Evolutionary conservation across 2,113 vertebrate species (phyloP).

Genomic region (Silurus asotus): DNA sequence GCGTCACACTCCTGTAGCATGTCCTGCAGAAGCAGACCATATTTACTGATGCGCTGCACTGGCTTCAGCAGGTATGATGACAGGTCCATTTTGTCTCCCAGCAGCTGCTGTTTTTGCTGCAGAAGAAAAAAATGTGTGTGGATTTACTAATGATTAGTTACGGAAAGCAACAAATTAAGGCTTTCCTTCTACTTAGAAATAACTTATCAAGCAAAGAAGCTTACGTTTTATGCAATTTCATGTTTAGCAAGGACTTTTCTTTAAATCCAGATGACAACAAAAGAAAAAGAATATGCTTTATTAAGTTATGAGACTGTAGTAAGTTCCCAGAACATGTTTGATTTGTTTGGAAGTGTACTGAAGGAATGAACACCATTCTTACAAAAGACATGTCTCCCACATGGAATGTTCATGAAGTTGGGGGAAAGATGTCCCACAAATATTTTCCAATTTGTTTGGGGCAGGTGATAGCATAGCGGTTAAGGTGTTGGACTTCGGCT

Average conservation of each 20-base stretch:
- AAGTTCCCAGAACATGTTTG: neutral
- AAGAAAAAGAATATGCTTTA: neutral
- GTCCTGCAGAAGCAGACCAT: conserved; percentile 76
- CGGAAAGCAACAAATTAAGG: neutral
- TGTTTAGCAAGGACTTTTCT: neutral
- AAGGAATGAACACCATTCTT: neutral
- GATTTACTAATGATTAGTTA: neutral
- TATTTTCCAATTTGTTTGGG: too few relatives aligned
- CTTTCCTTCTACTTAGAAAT: neutral
- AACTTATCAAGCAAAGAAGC: neutral
- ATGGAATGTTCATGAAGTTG: neutral
- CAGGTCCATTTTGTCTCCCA: conserved; percentile 75
- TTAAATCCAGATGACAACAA: neutral
- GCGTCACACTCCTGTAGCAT: conserved; percentile 67
- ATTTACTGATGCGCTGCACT: conserved; percentile 79
- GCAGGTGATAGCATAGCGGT: too few relatives aligned
- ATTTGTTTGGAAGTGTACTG: neutral
- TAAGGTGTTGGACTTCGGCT: too few relatives aligned
- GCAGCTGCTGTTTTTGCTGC: conserved; percentile 72
- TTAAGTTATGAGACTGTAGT: neutral
- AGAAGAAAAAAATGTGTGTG: neutral
- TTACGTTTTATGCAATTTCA: neutral
- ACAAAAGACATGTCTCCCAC: neutral
- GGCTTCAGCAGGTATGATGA: conserved; percentile 77
- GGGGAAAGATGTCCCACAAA: neutral